phyloP scores from a whole-genome alignment of 2,113 vertebrate genomes.

The Jacana jacana region DNA sequence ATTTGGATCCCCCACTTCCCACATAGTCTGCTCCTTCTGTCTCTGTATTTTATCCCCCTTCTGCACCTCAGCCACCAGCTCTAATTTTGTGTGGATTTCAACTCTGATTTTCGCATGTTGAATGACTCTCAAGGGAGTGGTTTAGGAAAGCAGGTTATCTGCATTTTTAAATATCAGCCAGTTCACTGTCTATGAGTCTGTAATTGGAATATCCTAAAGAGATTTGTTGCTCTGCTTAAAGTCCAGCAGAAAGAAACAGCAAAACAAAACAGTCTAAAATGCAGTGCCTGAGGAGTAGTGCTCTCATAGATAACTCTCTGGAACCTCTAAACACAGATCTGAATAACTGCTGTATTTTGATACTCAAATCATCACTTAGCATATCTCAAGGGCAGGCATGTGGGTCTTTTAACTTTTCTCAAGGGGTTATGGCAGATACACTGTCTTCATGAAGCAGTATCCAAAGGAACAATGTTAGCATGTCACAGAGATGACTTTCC shows the following conservation, averaged over 20 bases:
- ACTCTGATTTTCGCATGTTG: no score
- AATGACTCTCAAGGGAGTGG: neutral
- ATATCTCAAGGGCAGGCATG: neutral
- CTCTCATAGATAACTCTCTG: neutral
- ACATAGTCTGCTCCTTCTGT: neutral
- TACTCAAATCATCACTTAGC: neutral
- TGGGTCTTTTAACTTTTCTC: neutral
- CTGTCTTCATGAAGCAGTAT: neutral
- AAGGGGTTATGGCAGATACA: neutral
- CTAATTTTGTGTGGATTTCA: neutral
- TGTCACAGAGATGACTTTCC: neutral
- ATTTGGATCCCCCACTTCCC: rapidly evolving
- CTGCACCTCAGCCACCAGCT: neutral
- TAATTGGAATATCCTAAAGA: neutral
- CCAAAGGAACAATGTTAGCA: neutral
- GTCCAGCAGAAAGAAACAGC: neutral
- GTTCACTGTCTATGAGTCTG: neutral
- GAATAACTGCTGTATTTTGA: neutral
- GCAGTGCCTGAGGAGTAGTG: neutral
- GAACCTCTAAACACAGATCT: neutral
- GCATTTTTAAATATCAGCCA: neutral
- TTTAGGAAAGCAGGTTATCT: neutral
- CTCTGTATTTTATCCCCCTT: neutral
- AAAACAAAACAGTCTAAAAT: neutral
- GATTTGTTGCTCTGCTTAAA: neutral